Base-by-base conservation (phyloP, 2,888 invertebrate species). In the Calliopum simillimum region DNA sequence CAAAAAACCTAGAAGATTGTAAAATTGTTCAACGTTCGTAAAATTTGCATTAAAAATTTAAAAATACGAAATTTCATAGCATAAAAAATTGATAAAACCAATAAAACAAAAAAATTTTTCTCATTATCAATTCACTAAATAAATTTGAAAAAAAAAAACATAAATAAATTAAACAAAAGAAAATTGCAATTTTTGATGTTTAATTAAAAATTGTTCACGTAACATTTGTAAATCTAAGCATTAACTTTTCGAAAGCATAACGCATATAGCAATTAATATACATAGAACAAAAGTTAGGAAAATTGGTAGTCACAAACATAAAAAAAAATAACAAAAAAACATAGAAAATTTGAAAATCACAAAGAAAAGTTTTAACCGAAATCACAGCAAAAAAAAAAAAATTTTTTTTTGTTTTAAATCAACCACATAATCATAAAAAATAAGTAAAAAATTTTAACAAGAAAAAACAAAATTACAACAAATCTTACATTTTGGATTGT, bases 351-450 rank as follows among this genome's bases (percentile, higher is more conserved):
- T 23, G 14, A 8, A 53, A 53, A 12, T 23, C 14, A 33, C 33
- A 4, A 53, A 4, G 33, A 23, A 53, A 23, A 23, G 49, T 19
- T 19, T 23, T 5, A 53, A 13, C 23, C 23, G 21, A 23, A 23
- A 12, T 53, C 21, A 14, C 23, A 21, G 53, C 12, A 23, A 33
- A 23, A 33, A 8, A 8, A 5, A 23, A 33, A 23, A 33, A 8
- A 8, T 33, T 33, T 33, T 5, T 33, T 33, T 33, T 33, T 3
- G 5, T 33, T 33, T 46, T 46, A 61, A 66, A 56, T 66, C 65
- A 66, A 53, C 13, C 19, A 53, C 51, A 64, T 64, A 64, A 64
- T 64, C 64, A 64, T 66, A 44, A 66, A 44, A 13, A 55, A 46
- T 66, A 66, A 66, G 44, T 53, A 16, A 21, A 16, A 21, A 64